Evolutionary conservation across 2,113 vertebrate species (phyloP).

Genomic region (Syngnathus floridae): DNA sequence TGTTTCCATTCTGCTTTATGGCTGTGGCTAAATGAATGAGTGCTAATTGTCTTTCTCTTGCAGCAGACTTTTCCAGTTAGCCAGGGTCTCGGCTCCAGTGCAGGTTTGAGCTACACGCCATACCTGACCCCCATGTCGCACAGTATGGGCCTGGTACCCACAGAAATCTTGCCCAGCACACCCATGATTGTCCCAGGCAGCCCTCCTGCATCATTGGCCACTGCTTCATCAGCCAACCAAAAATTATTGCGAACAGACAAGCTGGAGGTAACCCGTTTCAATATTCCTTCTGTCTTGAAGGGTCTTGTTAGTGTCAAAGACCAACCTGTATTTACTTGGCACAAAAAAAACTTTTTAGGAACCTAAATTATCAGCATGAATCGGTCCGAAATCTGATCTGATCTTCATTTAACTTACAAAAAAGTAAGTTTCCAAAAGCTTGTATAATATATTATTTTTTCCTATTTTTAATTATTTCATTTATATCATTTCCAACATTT

Average conservation of each 20-base stretch:
- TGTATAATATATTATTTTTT: no score
- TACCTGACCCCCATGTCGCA: slow-evolving; percentile 93
- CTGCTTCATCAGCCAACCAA: slow-evolving; percentile 82
- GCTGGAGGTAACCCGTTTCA: slow-evolving; percentile 82
- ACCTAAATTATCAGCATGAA: no score
- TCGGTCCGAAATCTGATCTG: no score
- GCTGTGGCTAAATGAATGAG: not conserved
- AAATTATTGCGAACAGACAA: slow-evolving; percentile 98
- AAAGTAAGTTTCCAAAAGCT: no score
- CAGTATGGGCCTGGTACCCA: slow-evolving; percentile 93
- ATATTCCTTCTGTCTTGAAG: slow-evolving; percentile 1
- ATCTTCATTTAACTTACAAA: no score
- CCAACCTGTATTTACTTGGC: not conserved
- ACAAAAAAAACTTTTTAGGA: no score
- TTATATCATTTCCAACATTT: no score
- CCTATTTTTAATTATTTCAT: no score
- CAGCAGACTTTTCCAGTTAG: slow-evolving; percentile 92
- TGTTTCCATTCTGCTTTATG: not conserved
- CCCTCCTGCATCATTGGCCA: slow-evolving; percentile 80
- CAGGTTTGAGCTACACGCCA: slow-evolving; percentile 89
- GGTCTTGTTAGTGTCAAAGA: not conserved
- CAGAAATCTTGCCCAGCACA: slow-evolving; percentile 88
- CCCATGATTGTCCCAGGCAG: slow-evolving; percentile 90
- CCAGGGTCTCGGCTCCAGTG: slow-evolving; percentile 87
- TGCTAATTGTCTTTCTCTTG: slow-evolving; percentile 22